Conservation (phyloP, 2,113 vertebrate genomes). For the Donacobius atricapilla region DNA sequence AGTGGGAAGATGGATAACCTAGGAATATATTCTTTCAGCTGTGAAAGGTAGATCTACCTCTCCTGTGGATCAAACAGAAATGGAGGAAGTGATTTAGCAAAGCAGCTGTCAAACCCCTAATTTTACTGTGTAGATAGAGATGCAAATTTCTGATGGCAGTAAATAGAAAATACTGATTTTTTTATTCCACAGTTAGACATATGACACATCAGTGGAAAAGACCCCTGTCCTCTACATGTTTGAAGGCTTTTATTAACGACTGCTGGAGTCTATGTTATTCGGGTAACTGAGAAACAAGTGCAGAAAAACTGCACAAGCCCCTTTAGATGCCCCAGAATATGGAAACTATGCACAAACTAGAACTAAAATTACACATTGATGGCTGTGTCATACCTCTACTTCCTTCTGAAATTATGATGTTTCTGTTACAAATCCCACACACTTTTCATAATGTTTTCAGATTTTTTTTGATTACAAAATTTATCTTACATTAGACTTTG, state of each 20-base stretch:
- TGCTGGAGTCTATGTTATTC: not conserved
- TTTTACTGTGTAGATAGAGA: not conserved
- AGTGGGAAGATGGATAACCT: not conserved
- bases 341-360: not conserved
- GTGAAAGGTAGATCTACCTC: not conserved
- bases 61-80: not conserved
- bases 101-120: not conserved
- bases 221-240: not conserved
- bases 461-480: not conserved
- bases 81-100: not conserved
- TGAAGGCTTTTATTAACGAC: not conserved
- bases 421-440: not conserved
- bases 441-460: not conserved
- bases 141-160: not conserved
- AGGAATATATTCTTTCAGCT: not conserved
- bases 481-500: not conserved
- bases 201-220: not conserved
- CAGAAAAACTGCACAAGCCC: not conserved
- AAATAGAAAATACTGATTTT: not conserved
- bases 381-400: not conserved
- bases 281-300: not conserved
- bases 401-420: not conserved
- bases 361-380: not conserved
- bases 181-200: not conserved
- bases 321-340: not conserved